Evolutionary conservation across 2,797 vertebrate species (phyloP).

Genomic region (Chelmon rostratus): DNA sequence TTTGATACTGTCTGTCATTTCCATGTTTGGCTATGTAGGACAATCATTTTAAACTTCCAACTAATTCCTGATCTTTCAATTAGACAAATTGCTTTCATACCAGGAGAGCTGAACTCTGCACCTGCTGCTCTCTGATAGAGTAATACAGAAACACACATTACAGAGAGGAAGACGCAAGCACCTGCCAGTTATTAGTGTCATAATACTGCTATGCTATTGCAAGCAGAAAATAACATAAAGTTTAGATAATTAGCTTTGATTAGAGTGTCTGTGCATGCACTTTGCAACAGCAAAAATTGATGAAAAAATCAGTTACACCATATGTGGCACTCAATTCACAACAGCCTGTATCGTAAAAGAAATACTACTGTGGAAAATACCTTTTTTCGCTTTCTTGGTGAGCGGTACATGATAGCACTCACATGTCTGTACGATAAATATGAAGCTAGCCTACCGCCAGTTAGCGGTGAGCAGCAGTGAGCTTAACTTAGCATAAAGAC

Average conservation of each 20-base stretch:
- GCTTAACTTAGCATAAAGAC: not conserved
- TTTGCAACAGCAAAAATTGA: not conserved
- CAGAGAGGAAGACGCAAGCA: slow-evolving; percentile 56
- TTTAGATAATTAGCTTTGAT: slow-evolving; percentile 1
- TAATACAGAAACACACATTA: slow-evolving; percentile 17
- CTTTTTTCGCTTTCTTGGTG: not conserved
- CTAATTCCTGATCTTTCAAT: slow-evolving; percentile 82
- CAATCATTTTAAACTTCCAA: slow-evolving; percentile 73
- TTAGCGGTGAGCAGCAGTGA: not conserved
- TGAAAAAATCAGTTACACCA: not conserved
- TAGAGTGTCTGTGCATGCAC: not conserved
- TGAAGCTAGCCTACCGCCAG: not conserved
- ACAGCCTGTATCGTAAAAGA: not conserved
- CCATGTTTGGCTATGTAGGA: slow-evolving; percentile 59
- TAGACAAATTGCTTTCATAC: slow-evolving; percentile 83
- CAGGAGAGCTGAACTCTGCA: slow-evolving; percentile 67
- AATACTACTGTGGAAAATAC: not conserved
- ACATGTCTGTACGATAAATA: not conserved
- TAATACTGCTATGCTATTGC: slow-evolving; percentile 21
- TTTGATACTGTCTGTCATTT: slow-evolving; percentile 77
- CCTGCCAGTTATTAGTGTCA: slow-evolving; percentile 50
- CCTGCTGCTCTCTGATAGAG: slow-evolving; percentile 58
- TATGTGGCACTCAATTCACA: not conserved
- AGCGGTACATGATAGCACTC: not conserved
- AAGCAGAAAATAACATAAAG: slow-evolving; percentile 20